Percentiles rank a stretch among this genome's conserved stretches.
phyloP scores from a whole-genome alignment of 2,888 invertebrate genomes.

The Geophilus truncorum region DNA sequence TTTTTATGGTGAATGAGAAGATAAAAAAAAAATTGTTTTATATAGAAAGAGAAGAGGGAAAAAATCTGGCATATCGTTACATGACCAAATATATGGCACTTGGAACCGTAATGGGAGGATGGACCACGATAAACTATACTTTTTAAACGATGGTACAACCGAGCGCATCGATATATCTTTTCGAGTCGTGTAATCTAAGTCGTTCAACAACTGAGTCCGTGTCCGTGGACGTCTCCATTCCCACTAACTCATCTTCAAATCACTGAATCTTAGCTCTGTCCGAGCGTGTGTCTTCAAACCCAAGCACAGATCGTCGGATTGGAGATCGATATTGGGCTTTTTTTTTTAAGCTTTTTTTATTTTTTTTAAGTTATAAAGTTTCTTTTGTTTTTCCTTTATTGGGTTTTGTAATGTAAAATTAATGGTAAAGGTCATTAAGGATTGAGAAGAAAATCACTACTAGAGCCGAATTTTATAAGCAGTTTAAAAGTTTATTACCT shows the following conservation, averaged over 20 bases:
- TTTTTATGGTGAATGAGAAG: neutral
- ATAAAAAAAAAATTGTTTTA: neutral
- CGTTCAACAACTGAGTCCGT: constrained; percentile 18
- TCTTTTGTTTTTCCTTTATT: no score
- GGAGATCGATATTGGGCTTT: neutral
- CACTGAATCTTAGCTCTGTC: constrained; percentile 18
- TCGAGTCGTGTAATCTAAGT: constrained; percentile 22
- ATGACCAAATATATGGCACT: neutral
- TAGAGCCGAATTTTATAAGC: no score
- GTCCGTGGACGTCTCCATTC: constrained; percentile 5
- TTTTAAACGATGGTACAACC: constrained; percentile 15
- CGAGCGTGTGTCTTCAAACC: neutral
- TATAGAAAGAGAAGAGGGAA: neutral
- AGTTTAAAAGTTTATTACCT: no score
- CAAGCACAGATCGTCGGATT: neutral
- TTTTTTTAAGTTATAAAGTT: neutral
- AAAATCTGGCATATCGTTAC: neutral
- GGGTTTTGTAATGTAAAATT: neutral
- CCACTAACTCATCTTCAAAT: constrained; percentile 25
- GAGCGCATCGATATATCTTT: constrained; percentile 15
- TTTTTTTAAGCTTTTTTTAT: neutral
- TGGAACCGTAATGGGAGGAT: neutral
- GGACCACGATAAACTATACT: constrained; percentile 12
- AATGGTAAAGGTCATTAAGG: neutral
- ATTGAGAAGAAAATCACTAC: no score